Conservation (phyloP, 2,113 vertebrate species). For the Tachycineta bicolor region DNA sequence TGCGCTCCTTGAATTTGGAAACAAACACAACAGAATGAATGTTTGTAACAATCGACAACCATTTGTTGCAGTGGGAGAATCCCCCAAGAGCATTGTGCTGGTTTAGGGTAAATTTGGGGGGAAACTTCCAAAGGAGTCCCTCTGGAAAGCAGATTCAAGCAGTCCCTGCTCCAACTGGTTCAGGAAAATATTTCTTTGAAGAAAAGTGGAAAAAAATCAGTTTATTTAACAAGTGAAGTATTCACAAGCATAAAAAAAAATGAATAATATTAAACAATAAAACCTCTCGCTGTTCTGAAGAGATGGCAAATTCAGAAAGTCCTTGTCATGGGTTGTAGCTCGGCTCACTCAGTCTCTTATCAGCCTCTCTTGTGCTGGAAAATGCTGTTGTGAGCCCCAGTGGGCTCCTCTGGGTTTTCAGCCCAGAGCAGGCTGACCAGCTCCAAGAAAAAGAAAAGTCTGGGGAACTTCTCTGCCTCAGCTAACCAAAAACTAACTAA, state of each 20-base stretch:
- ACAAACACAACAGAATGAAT: neutral
- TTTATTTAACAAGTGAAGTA: neutral
- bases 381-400: neutral
- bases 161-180: neutral
- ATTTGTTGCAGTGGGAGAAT: neutral
- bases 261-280: neutral
- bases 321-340: neutral
- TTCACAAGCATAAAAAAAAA: neutral
- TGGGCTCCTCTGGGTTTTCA: neutral
- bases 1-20: constrained; percentile 82
- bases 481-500: neutral
- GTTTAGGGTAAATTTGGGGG: neutral
- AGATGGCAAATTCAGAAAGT: neutral
- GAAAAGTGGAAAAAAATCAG: neutral
- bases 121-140: neutral
- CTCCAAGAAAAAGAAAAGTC: neutral
- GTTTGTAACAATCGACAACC: neutral
- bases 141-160: neutral
- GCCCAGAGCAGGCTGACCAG: neutral
- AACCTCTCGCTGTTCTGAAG: neutral
- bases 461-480: neutral
- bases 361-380: neutral
- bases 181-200: neutral
- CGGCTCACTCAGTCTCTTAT: neutral
- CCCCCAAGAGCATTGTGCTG: neutral